Conservation (phyloP, 2,113 vertebrate genomes). For the Hippocampus comes region DNA sequence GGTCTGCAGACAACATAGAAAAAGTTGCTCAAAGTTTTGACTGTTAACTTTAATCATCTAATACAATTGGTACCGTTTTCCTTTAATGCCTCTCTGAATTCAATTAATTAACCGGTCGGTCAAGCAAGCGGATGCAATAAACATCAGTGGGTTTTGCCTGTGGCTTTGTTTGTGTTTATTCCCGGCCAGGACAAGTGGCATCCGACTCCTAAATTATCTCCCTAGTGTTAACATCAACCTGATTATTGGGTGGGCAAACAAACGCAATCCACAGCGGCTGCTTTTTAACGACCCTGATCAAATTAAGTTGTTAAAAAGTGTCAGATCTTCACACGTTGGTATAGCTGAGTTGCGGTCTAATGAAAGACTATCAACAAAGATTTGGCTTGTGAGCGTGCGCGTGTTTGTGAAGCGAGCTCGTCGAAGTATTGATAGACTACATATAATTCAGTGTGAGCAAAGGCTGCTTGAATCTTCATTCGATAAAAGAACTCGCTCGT, state of each 20-base stretch:
- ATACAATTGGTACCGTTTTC: background rate
- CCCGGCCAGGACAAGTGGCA: background rate
- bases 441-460: slow-evolving; percentile 9
- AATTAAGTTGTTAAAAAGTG: slow-evolving; percentile 51
- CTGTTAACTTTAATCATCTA: background rate
- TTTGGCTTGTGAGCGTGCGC: slow-evolving; percentile 13
- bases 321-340: slow-evolving; percentile 40
- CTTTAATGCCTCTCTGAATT: background rate
- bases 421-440: slow-evolving; percentile 35
- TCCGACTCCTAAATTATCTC: slow-evolving; percentile 17
- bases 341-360: background rate
- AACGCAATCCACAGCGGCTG: slow-evolving; percentile 16
- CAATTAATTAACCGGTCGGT: background rate
- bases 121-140: slow-evolving; percentile 24
- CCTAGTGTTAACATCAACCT: slow-evolving; percentile 14
- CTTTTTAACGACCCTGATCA: slow-evolving; percentile 37
- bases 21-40: background rate
- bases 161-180: slow-evolving; percentile 24
- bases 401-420: slow-evolving; percentile 1
- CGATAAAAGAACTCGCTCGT: background rate
- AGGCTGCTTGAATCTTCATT: background rate
- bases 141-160: slow-evolving; percentile 12
- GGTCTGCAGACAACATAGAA: background rate
- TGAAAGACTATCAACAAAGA: background rate
- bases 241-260: slow-evolving; percentile 33